phyloP scores from a whole-genome alignment of 1,140 invertebrate species.

The Chionoecetes opilio region DNA sequence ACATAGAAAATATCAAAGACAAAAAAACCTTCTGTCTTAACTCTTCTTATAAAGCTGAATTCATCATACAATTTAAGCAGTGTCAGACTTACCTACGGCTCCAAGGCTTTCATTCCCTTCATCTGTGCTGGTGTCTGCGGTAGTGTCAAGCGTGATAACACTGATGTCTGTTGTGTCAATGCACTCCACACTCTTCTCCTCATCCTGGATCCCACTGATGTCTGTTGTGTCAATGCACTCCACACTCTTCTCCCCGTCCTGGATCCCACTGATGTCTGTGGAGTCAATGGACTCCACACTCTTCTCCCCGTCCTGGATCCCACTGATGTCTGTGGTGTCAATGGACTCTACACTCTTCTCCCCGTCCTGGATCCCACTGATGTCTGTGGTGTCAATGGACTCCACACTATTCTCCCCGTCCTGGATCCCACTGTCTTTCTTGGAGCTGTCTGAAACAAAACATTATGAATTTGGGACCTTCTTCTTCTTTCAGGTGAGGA shows the following conservation, averaged over 20 bases:
- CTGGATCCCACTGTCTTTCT: no score
- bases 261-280: not conserved
- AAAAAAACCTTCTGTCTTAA: no score
- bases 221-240: not conserved
- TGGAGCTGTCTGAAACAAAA: no score
- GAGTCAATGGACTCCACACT: not conserved
- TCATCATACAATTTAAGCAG: no score
- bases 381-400: no score
- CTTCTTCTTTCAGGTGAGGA: no score
- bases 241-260: not conserved
- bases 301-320: constrained; percentile 23
- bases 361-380: constrained; percentile 13
- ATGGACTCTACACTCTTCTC: not conserved
- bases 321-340: not conserved
- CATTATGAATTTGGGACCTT: no score
- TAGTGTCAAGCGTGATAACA: not conserved
- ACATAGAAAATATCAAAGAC: no score
- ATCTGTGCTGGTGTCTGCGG: not conserved
- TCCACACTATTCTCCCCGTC: no score
- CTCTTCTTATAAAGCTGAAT: no score
- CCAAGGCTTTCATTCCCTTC: not conserved
- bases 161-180: not conserved
- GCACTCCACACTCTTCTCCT: not conserved
- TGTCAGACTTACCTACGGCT: not conserved
- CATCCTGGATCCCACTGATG: not conserved